Conservation (phyloP, 2,797 vertebrate species). For the Otolemur crassicaudatus region DNA sequence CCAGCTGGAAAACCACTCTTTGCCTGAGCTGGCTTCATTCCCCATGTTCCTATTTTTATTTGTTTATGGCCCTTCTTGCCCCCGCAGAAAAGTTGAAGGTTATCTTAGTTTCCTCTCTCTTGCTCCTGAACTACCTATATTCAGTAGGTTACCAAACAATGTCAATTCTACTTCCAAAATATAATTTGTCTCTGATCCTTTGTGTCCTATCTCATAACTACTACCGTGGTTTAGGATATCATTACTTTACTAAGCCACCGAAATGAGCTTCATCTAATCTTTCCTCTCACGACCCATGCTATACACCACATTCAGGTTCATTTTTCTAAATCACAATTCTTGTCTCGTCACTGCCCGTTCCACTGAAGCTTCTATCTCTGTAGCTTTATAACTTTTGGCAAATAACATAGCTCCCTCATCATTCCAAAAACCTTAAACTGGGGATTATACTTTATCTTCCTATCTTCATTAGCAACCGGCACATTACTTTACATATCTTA, state of each 20-base stretch:
- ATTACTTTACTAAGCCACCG: neutral
- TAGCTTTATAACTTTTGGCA: neutral
- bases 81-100: neutral
- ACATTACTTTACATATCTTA: neutral
- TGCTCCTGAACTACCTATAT: neutral
- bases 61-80: neutral
- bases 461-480: neutral
- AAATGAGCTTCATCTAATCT: constrained; percentile 1
- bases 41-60: neutral
- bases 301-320: neutral
- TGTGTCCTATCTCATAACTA: neutral
- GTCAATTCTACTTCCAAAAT: constrained; percentile 29
- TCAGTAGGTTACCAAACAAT: neutral
- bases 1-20: neutral
- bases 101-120: neutral
- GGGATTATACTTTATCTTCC: neutral
- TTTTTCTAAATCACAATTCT: constrained; percentile 11
- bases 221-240: neutral
- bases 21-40: neutral
- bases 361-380: neutral
- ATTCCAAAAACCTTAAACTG: neutral
- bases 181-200: neutral
- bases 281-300: neutral
- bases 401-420: neutral
- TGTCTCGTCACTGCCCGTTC: neutral